These are phyloP conservation scores for Papilio protenor DNA, from an alignment of 2,888 invertebrate species.

Conservation along the genomic window DNA sequence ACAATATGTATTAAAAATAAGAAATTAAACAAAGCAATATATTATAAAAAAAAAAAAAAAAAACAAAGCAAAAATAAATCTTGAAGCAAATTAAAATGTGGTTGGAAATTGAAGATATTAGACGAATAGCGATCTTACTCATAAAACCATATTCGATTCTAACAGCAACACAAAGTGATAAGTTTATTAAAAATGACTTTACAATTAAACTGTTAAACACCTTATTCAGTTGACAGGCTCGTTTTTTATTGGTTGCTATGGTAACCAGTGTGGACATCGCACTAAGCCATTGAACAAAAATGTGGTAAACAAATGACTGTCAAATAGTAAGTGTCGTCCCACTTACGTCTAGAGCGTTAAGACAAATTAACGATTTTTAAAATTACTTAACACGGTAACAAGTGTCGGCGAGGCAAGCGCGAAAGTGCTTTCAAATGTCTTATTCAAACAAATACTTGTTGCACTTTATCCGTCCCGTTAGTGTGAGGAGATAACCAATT, in stretches of 20 bases:
- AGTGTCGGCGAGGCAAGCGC: slow-evolving; percentile 38
- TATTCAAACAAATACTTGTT: slow-evolving; percentile 65
- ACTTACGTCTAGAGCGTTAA: slow-evolving; percentile 28
- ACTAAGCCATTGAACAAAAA: slow-evolving; percentile 30
- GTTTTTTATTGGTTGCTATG: too few species aligned
- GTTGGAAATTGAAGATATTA: too few species aligned
- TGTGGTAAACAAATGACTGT: slow-evolving; percentile 36
- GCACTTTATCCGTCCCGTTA: slow-evolving; percentile 75
- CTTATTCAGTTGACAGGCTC: too few species aligned
- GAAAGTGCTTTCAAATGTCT: slow-evolving; percentile 47
- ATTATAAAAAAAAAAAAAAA: too few species aligned
- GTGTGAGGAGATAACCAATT: slow-evolving; percentile 55
- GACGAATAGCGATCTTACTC: too few species aligned
- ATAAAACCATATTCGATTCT: neutral
- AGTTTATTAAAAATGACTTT: too few species aligned
- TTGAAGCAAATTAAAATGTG: too few species aligned
- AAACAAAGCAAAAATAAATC: too few species aligned
- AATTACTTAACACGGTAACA: slow-evolving; percentile 43
- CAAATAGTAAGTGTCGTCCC: slow-evolving; percentile 39
- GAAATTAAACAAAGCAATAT: too few species aligned
- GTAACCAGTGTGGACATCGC: too few species aligned
- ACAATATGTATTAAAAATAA: too few species aligned
- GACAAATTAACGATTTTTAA: slow-evolving; percentile 43
- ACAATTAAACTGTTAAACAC: too few species aligned
- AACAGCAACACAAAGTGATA: slow-evolving; percentile 8